phyloP scores from a whole-genome alignment of 2,888 invertebrate genomes.

The Pseudoips prasinana region DNA sequence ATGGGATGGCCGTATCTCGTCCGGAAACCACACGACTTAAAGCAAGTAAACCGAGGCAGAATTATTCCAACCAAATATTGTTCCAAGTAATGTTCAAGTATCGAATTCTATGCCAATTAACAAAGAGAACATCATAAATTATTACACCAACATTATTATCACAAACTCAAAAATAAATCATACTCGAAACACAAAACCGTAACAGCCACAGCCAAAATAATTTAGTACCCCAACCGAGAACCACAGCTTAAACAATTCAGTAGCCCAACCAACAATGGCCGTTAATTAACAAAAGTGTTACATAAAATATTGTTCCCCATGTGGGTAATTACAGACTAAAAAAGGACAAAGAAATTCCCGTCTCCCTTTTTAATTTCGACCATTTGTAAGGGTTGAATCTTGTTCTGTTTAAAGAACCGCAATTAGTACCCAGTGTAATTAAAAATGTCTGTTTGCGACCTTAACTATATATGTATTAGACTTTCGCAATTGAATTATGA shows the following conservation, averaged over 20 bases:
- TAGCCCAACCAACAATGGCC: conserved; percentile 6
- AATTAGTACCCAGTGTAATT: conserved; percentile 17
- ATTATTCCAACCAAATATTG: too few relatives aligned
- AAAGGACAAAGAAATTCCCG: conserved; percentile 14
- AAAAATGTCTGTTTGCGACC: conserved; percentile 11
- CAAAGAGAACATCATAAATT: too few relatives aligned
- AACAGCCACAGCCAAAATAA: conserved; percentile 2
- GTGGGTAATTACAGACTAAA: conserved; percentile 22
- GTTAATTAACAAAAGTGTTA: conserved; percentile 16
- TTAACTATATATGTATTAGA: conserved; percentile 4
- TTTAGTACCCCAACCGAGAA: neutral
- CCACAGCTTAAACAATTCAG: neutral
- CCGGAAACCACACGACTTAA: too few relatives aligned
- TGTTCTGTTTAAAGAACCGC: conserved; percentile 15
- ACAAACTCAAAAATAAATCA: too few relatives aligned
- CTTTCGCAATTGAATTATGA: too few relatives aligned
- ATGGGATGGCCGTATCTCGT: too few relatives aligned
- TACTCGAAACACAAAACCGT: too few relatives aligned
- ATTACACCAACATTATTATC: too few relatives aligned
- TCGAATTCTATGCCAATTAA: too few relatives aligned
- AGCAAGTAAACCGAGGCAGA: too few relatives aligned
- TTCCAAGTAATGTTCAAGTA: too few relatives aligned
- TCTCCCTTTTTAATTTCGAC: conserved; percentile 25
- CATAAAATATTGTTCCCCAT: conserved; percentile 12
- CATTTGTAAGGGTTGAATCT: conserved; percentile 21